phyloP scores from a whole-genome alignment of 53 echinoderm and acorn worm species.

The Actinopyga echinites region DNA sequence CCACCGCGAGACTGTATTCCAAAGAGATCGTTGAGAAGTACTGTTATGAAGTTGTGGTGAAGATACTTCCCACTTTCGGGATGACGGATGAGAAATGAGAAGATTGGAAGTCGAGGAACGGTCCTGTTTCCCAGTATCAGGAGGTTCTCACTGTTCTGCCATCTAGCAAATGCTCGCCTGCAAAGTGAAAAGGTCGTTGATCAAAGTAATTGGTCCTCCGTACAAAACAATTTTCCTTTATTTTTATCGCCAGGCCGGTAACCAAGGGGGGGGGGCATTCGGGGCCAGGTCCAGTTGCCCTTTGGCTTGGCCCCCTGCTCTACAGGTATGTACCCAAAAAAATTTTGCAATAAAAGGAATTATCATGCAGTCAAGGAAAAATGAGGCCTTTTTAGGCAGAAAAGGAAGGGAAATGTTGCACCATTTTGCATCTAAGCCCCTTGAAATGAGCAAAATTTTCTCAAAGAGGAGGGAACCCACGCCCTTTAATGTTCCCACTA shows the following conservation, averaged over 20 bases:
- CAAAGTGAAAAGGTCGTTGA: background rate
- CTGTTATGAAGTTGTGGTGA: slow-evolving; percentile 92
- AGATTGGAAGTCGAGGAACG: slow-evolving; percentile 85
- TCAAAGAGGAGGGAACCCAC: too few relatives aligned
- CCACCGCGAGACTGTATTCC: slow-evolving; percentile 96
- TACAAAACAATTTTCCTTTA: too few relatives aligned
- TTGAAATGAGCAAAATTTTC: too few relatives aligned
- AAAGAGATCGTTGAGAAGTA: slow-evolving; percentile 87
- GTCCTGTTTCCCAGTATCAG: slow-evolving; percentile 76
- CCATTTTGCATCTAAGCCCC: too few relatives aligned
- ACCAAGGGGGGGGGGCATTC: too few relatives aligned
- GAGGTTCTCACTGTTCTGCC: slow-evolving; percentile 77
- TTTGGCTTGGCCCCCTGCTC: too few relatives aligned
- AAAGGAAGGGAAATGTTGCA: too few relatives aligned
- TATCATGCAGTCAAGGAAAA: too few relatives aligned
- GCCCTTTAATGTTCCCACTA: too few relatives aligned
- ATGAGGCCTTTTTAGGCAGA: too few relatives aligned
- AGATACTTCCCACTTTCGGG: slow-evolving; percentile 78
- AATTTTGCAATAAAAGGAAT: too few relatives aligned
- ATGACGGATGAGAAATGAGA: slow-evolving; percentile 87
- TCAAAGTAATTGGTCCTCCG: background rate
- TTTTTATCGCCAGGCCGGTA: background rate
- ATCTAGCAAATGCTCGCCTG: slow-evolving; percentile 85
- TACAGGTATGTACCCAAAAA: too few relatives aligned
- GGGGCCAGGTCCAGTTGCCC: background rate